Percentiles rank a stretch among this genome's conserved stretches.
Conservation (phyloP, 2,888 invertebrate species). For the Phortica magna region DNA sequence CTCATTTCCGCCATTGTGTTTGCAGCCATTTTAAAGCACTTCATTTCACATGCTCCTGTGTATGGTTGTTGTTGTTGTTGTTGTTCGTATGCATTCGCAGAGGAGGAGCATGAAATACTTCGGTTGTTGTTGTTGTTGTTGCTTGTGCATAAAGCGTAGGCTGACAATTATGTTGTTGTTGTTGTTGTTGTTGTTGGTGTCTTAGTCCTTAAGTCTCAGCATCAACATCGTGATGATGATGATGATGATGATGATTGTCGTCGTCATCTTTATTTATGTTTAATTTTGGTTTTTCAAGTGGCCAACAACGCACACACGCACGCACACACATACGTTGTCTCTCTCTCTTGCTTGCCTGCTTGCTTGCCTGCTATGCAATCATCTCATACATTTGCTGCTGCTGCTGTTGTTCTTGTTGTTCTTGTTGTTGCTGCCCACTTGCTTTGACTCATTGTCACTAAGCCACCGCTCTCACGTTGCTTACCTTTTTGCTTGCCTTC, state of each 20-base stretch:
- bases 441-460: not conserved
- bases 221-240: not conserved
- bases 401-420: not conserved
- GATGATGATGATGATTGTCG: not conserved
- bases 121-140: not conserved
- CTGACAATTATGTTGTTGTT: not conserved
- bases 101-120: too few species aligned
- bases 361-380: not conserved
- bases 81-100: not conserved
- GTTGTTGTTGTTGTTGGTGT: not conserved
- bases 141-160: too few species aligned
- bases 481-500: too few species aligned
- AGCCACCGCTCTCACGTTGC: not conserved
- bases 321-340: not conserved
- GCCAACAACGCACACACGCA: not conserved
- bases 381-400: not conserved
- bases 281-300: constrained; percentile 44
- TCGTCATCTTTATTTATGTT: constrained; percentile 68
- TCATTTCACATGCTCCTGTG: not conserved
- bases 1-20: constrained; percentile 67
- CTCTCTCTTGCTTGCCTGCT: not conserved
- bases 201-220: not conserved
- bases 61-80: constrained; percentile 1
- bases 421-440: not conserved
- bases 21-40: constrained; percentile 61